Percentiles rank a stretch among this genome's conserved stretches.
phyloP scores from a whole-genome alignment of 2,797 vertebrate species.

The Labeo calbasu region DNA sequence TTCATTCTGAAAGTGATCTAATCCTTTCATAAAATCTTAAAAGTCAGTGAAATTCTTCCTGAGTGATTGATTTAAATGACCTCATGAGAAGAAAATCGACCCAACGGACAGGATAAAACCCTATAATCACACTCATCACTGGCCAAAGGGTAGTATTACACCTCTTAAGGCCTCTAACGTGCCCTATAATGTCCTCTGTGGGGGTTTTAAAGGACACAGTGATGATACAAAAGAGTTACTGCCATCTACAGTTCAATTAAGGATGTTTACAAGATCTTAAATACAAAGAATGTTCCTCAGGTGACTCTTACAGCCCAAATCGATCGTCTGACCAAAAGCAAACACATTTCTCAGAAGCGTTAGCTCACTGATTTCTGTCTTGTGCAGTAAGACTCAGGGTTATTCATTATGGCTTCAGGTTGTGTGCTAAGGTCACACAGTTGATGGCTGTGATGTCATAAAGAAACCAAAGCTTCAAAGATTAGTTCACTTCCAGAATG shows the following conservation, averaged over 20 bases:
- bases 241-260: constrained; percentile 39
- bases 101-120: background rate
- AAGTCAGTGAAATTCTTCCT: background rate
- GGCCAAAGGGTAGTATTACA: constrained; percentile 5
- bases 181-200: background rate
- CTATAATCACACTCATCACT: constrained; percentile 12
- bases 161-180: background rate
- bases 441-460: background rate
- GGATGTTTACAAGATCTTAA: constrained; percentile 55
- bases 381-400: background rate
- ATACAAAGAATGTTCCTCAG: constrained; percentile 32
- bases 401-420: constrained; percentile 1
- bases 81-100: background rate
- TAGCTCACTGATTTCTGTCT: constrained; percentile 16
- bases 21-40: background rate
- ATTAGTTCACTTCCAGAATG: too few species aligned
- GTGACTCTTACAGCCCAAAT: background rate
- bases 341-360: constrained; percentile 14
- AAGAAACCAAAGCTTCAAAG: background rate
- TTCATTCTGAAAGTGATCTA: too few species aligned
- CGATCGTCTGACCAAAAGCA: background rate
- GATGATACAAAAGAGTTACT: constrained; percentile 19
- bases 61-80: constrained; percentile 6
- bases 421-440: constrained; percentile 20
- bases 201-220: background rate